These are phyloP conservation scores for Drosophila yakuba DNA, from an alignment of 1,140 invertebrate species.

Conservation along the genomic window DNA sequence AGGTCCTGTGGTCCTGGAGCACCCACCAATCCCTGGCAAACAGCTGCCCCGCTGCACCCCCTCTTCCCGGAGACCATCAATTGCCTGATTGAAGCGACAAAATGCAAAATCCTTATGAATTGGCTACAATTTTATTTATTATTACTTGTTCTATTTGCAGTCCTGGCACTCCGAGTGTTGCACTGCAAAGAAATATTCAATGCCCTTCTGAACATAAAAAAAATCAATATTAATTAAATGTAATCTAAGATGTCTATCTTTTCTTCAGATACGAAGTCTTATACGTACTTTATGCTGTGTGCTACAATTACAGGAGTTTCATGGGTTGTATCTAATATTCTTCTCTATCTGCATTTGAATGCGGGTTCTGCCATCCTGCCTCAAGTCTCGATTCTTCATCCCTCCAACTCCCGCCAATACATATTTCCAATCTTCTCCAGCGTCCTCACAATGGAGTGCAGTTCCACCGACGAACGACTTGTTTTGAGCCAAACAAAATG, in stretches of 20 bases:
- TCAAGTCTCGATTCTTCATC: not conserved
- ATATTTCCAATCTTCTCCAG: constrained; percentile 29
- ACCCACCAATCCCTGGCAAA: not conserved
- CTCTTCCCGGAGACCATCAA: constrained; percentile 7
- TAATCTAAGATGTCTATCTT: no score
- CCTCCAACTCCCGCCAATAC: not conserved
- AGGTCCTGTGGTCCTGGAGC: constrained; percentile 21
- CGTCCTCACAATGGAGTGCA: constrained; percentile 18
- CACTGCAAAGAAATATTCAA: not conserved
- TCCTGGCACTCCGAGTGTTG: constrained; percentile 28
- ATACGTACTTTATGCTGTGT: no score
- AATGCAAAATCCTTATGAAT: constrained; percentile 82
- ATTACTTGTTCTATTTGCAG: constrained; percentile 75
- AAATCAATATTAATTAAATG: no score
- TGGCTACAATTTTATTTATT: constrained; percentile 82
- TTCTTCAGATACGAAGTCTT: not conserved
- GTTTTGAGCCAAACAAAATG: constrained; percentile 77
- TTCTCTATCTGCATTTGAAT: constrained; percentile 30
- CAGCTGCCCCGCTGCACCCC: not conserved
- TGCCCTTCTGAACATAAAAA: not conserved
- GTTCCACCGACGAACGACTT: constrained; percentile 57
- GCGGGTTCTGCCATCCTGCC: not conserved
- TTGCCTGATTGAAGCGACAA: constrained; percentile 64
- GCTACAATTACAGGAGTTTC: not conserved
- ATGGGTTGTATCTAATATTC: not conserved